These are phyloP conservation scores for Hermaeophaga mercurialis DNA, from an alignment of 2,888 invertebrate genomes.

Conservation along the genomic window DNA sequence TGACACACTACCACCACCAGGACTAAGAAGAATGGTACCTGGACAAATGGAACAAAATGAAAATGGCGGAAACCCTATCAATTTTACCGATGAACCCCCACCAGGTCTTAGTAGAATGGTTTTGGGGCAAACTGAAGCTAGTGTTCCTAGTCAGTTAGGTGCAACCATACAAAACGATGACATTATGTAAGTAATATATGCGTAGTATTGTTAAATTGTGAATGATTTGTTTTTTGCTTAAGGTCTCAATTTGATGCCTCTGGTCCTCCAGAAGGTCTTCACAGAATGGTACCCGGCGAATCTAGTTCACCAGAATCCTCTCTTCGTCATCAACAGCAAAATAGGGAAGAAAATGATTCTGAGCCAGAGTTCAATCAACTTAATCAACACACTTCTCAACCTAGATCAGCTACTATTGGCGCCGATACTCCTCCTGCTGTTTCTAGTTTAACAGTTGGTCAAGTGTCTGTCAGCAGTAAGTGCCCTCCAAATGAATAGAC, in stretches of 20 bases:
- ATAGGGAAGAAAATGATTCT: slow-evolving; percentile 41
- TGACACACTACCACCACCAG: slow-evolving; percentile 66
- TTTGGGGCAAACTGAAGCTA: slow-evolving; percentile 58
- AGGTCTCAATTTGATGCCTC: slow-evolving; percentile 37
- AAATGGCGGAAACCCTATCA: slow-evolving; percentile 20
- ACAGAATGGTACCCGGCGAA: slow-evolving; percentile 68
- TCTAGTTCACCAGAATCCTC: slow-evolving; percentile 59
- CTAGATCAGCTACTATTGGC: slow-evolving; percentile 56
- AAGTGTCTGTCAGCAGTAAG: slow-evolving; percentile 30
- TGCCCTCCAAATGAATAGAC: too few species aligned
- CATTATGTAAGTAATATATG: slow-evolving; percentile 22
- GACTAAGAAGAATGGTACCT: slow-evolving; percentile 67
- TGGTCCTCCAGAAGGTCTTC: slow-evolving; percentile 62
- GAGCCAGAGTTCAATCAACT: slow-evolving; percentile 44
- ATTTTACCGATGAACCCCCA: slow-evolving; percentile 61
- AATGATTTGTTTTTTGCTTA: slow-evolving; percentile 1
- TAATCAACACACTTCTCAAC: slow-evolving; percentile 37
- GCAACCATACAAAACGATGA: slow-evolving; percentile 54
- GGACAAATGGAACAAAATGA: slow-evolving; percentile 65
- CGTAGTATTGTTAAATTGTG: too few species aligned
- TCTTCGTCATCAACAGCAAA: slow-evolving; percentile 35
- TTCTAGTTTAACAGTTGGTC: slow-evolving; percentile 11
- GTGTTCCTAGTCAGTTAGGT: slow-evolving; percentile 39
- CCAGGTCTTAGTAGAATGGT: slow-evolving; percentile 70
- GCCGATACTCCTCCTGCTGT: slow-evolving; percentile 55